phyloP scores from a whole-genome alignment of 2,888 invertebrate species.

The Aspidapion aeneum region DNA sequence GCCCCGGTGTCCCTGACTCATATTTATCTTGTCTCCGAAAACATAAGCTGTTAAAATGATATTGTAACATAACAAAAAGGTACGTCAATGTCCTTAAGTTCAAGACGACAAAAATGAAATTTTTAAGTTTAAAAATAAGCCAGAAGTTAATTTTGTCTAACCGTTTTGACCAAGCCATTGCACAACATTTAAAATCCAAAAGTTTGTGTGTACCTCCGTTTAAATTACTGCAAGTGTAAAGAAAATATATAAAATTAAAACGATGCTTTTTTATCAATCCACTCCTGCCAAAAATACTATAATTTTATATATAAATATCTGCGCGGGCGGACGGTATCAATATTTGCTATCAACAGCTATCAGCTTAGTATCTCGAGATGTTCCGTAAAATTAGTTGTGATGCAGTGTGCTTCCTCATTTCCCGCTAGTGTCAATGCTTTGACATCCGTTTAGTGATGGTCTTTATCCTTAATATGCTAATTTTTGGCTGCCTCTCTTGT shows the following conservation, averaged over 20 bases:
- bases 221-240: background rate
- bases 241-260: background rate
- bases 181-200: background rate
- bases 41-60: too few relatives aligned
- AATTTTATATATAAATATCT: constrained; percentile 28
- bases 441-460: constrained; percentile 26
- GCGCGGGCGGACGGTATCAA: constrained; percentile 42
- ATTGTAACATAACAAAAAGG: too few relatives aligned
- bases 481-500: constrained; percentile 19
- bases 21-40: too few relatives aligned
- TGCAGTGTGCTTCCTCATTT: constrained; percentile 26
- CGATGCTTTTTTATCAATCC: constrained; percentile 7
- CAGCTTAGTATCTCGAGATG: constrained; percentile 36
- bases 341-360: constrained; percentile 41
- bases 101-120: background rate
- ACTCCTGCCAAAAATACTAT: constrained; percentile 33
- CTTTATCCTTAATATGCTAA: constrained; percentile 24
- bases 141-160: background rate
- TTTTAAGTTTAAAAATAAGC: background rate
- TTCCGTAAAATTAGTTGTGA: constrained; percentile 36
- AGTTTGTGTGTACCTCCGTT: background rate
- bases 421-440: constrained; percentile 22
- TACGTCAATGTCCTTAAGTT: too few relatives aligned
- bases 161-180: background rate
- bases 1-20: too few relatives aligned